Evolutionary conservation across 2,888 invertebrate genomes (phyloP).

Genomic region (Dioctria rufipes): DNA sequence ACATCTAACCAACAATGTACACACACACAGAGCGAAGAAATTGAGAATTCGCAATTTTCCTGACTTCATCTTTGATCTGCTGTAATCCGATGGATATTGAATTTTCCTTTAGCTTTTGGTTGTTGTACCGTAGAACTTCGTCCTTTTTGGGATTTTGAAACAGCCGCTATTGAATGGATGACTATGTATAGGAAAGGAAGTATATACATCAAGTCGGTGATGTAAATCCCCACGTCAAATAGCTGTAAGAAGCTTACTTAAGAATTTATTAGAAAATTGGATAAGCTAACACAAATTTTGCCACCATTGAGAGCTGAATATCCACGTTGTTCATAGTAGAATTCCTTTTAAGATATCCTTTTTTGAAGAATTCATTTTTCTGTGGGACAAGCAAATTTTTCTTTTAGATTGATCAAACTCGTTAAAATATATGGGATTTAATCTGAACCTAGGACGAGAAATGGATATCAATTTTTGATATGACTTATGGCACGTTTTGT

Average conservation of each 20-base stretch:
- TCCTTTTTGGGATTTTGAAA: background rate
- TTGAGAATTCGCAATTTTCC: constrained; percentile 40
- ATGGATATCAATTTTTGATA: background rate
- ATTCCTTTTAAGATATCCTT: background rate
- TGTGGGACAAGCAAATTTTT: background rate
- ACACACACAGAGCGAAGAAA: constrained; percentile 16
- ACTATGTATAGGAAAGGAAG: background rate
- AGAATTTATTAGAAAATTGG: constrained; percentile 50
- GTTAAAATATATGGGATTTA: background rate
- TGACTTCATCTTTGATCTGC: constrained; percentile 51
- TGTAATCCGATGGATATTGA: constrained; percentile 51
- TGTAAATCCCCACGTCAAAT: constrained; percentile 51
- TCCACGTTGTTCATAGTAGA: constrained; percentile 30
- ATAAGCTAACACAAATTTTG: constrained; percentile 48
- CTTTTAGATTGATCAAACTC: constrained; percentile 22
- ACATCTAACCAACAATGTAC: background rate
- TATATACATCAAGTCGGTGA: constrained; percentile 46
- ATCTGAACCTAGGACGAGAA: background rate
- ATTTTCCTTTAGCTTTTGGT: constrained; percentile 43
- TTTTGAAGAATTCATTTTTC: constrained; percentile 5
- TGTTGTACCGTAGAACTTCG: constrained; percentile 29
- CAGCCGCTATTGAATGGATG: constrained; percentile 35
- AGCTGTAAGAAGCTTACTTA: constrained; percentile 50
- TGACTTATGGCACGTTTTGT: too few relatives aligned
- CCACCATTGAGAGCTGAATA: constrained; percentile 29